A percentile compares a stretch with the other conserved stretches of the same genome.
phyloP scores from a whole-genome alignment of 64 coral and sea anemone genomes.

The Porites australiensis region DNA sequence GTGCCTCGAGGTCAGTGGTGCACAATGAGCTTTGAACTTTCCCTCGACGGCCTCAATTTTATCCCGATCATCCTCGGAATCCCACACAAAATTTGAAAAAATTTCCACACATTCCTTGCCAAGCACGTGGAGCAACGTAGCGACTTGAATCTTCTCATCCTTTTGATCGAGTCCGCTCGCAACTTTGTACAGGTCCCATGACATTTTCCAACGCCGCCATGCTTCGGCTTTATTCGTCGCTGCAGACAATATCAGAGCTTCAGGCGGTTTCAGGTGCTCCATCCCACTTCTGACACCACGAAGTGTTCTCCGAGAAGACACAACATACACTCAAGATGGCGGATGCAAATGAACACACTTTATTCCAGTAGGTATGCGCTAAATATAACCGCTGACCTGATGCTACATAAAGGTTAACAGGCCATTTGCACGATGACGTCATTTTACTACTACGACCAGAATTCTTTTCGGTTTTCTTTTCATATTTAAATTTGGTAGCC shows the following conservation, averaged over 20 bases:
- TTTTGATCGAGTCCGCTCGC: conserved; percentile 18
- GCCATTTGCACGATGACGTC: no score
- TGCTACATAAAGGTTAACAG: no score
- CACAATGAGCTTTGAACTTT: conserved; percentile 67
- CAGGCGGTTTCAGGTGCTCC: conserved; percentile 69
- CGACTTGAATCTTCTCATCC: no score
- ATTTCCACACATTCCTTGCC: conserved; percentile 73
- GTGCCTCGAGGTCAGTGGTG: conserved; percentile 63
- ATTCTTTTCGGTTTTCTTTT: no score
- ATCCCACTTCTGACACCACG: conserved; percentile 59
- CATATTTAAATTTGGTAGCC: no score
- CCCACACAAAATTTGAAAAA: conserved; percentile 51
- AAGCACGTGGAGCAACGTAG: background rate
- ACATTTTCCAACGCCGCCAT: conserved; percentile 64
- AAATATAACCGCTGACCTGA: no score
- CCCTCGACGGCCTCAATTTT: conserved; percentile 32
- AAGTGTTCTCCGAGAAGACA: no score
- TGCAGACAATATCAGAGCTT: conserved; percentile 35
- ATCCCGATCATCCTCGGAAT: conserved; percentile 40
- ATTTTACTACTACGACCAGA: no score
- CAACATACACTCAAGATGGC: no score
- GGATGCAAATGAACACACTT: no score
- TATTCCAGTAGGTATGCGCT: no score
- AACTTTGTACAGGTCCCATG: conserved; percentile 59
- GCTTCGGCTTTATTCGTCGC: conserved; percentile 65